Conservation (phyloP, 2,888 invertebrate genomes). For the Mylabris sibirica region DNA sequence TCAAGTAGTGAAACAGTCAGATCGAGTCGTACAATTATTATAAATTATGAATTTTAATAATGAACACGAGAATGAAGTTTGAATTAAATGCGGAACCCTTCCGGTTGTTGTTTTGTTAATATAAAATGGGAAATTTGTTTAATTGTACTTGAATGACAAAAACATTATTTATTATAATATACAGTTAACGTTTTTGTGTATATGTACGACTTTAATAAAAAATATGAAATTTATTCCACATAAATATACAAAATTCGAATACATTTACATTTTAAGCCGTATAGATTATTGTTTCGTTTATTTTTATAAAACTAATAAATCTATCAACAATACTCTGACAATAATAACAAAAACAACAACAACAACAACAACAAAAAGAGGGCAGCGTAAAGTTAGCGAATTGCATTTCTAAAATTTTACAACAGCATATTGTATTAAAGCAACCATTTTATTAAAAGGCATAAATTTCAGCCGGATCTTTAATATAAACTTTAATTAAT, state of each 20-base stretch:
- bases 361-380: slow-evolving; percentile 8
- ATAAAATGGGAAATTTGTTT: neutral
- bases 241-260: too few relatives aligned
- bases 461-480: slow-evolving; percentile 38
- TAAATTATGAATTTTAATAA: too few relatives aligned
- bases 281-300: slow-evolving; percentile 17
- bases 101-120: neutral
- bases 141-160: neutral
- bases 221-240: neutral
- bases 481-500: slow-evolving; percentile 43
- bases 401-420: slow-evolving; percentile 36
- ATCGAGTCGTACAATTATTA: too few relatives aligned
- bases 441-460: slow-evolving; percentile 37
- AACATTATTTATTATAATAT: neutral
- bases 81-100: neutral
- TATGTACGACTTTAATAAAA: too few relatives aligned
- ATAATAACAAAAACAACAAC: slow-evolving; percentile 23
- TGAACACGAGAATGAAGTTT: neutral
- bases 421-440: slow-evolving; percentile 31
- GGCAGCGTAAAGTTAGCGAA: slow-evolving; percentile 21
- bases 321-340: slow-evolving; percentile 21
- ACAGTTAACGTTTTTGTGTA: neutral
- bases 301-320: slow-evolving; percentile 29
- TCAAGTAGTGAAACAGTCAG: too few relatives aligned
- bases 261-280: too few relatives aligned